Base-by-base conservation (phyloP, 2,797 vertebrate genomes). In the Darevskia mixta region DNA sequence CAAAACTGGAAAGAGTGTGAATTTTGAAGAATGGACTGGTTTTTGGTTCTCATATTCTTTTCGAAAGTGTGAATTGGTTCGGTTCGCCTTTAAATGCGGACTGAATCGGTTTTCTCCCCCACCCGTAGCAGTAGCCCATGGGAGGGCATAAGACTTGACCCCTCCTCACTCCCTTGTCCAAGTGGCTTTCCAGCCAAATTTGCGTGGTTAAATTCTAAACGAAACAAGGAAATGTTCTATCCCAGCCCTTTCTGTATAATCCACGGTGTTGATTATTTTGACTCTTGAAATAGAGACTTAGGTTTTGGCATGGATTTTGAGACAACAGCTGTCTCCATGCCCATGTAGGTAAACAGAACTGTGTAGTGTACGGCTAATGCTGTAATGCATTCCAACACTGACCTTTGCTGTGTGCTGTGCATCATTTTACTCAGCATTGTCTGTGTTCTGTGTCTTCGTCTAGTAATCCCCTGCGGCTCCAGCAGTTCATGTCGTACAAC, bases 401-500 rank as follows among this genome's bases (percentile, higher is more conserved):
- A 83, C 91, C 86, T 90, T 85, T 85, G 3, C 45, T 43, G 4
- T 72, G 10, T 3, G 17, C 55, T 64, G 61, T 61, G 38, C 27
- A 79, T 85, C 82, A 55, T 88, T 92, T 90, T 87, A 25, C 85
- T 92, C 10, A 64, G 41, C 81, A 71, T 35, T 64, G 61, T 85
- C 81, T 88, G 80, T 58, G 76, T 77, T 91, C 86, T 79, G 45
- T 25, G 86, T 69, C 77, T 87, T 85, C 73, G 69, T 89, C 83
- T 90, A 84, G 91, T 92, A 81, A 85, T 86, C 88, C 55, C 77
- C 81, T 29, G 75, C 27, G 55, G 83, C n/a, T 55, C 8, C 17
- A 11, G 75, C 84, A 83, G 23, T 93, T 94, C 87, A 76, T 43
- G 83, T 87, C 77, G 45, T 82, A 81, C 61, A 79, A n/a, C 67